These are phyloP conservation scores for Hestina assimilis DNA, from an alignment of 1,140 invertebrate species.

Conservation along the genomic window DNA sequence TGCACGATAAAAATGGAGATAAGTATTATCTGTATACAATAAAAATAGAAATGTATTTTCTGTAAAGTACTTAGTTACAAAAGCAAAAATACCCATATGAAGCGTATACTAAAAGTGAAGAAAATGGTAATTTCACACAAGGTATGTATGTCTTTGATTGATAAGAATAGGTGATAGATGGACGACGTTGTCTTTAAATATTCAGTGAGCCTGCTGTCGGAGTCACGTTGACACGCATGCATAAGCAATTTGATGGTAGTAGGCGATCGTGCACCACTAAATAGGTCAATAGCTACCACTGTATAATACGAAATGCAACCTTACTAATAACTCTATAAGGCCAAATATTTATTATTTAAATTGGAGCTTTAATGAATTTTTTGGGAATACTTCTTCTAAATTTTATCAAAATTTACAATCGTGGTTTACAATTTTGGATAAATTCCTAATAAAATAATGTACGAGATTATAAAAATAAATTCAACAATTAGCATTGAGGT, in stretches of 20 bases:
- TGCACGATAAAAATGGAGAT: slow-evolving; percentile 30
- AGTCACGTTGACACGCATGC: slow-evolving; percentile 64
- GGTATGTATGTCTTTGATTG: slow-evolving; percentile 20
- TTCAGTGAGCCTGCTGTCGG: slow-evolving; percentile 52
- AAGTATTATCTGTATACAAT: slow-evolving; percentile 13
- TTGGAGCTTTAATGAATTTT: too few species aligned
- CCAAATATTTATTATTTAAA: not conserved
- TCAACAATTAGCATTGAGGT: too few species aligned
- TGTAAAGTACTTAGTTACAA: not conserved
- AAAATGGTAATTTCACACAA: slow-evolving; percentile 15
- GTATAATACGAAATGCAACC: slow-evolving; percentile 14
- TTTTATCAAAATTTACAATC: too few species aligned
- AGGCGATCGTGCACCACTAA: slow-evolving; percentile 48
- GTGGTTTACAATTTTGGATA: too few species aligned
- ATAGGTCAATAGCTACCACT: slow-evolving; percentile 58
- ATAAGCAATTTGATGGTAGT: slow-evolving; percentile 48
- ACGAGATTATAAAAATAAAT: too few species aligned
- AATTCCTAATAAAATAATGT: too few species aligned
- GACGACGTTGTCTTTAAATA: slow-evolving; percentile 35
- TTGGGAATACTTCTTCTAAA: too few species aligned
- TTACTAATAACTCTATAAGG: slow-evolving; percentile 9
- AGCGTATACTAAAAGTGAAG: not conserved
- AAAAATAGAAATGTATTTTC: not conserved
- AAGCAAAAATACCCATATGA: too few species aligned
- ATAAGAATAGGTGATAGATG: slow-evolving; percentile 28